These are phyloP conservation scores for Semotilus atromaculatus DNA, from an alignment of 2,797 vertebrate species.

Conservation along the genomic window DNA sequence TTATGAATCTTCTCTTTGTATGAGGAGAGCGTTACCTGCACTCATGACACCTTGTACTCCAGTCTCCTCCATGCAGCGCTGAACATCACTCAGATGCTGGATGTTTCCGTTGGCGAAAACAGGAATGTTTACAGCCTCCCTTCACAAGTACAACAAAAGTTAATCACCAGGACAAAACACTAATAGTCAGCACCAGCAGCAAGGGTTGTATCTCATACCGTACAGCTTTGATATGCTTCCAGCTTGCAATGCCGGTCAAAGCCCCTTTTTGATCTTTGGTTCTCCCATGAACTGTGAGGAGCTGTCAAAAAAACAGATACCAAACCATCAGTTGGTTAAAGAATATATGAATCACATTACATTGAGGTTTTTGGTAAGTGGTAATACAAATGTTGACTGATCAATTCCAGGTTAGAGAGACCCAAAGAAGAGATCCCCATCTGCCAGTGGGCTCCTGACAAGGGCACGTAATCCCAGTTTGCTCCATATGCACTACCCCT, in stretches of 20 bases:
- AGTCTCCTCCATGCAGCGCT: slow-evolving; percentile 90
- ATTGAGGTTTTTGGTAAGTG: neutral
- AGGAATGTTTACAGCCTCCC: slow-evolving; percentile 90
- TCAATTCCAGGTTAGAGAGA: neutral
- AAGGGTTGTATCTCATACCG: slow-evolving; percentile 72
- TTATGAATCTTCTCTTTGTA: neutral
- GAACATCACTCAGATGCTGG: slow-evolving; percentile 90
- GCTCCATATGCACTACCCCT: neutral
- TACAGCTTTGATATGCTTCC: slow-evolving; percentile 95
- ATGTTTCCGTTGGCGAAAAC: slow-evolving; percentile 98
- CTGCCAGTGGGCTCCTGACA: neutral
- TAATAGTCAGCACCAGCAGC: neutral
- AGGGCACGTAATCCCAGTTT: too few species aligned
- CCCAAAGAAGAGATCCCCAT: neutral
- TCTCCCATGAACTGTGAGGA: slow-evolving; percentile 93
- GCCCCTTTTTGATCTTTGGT: slow-evolving; percentile 98
- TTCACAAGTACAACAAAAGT: slow-evolving; percentile 58
- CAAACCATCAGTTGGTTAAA: neutral
- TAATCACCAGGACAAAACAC: neutral
- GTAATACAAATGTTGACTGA: neutral
- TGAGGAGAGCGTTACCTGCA: slow-evolving; percentile 80
- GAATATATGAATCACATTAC: neutral
- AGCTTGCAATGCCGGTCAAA: slow-evolving; percentile 87
- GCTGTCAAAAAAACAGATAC: slow-evolving; percentile 69
- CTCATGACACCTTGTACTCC: slow-evolving; percentile 96